Evolutionary conservation across 2,888 invertebrate genomes (phyloP).

Genomic region (Belgica antarctica): DNA sequence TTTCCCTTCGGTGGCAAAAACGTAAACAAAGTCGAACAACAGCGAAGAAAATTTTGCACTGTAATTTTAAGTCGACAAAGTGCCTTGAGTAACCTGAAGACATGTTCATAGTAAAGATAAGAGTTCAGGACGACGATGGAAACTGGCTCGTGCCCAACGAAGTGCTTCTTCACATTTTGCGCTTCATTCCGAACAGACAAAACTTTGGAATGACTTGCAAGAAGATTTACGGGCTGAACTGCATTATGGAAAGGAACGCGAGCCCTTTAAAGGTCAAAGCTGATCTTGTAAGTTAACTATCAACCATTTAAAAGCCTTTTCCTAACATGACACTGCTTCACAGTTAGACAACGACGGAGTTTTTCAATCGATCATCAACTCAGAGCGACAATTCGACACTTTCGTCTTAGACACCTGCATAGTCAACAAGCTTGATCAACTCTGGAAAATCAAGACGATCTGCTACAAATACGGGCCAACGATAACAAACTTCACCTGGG

Average conservation of each 20-base stretch:
- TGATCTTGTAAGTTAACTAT: not conserved
- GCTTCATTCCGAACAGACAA: not conserved
- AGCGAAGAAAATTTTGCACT: no score
- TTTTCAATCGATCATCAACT: slow-evolving; percentile 9
- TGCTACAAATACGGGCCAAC: not conserved
- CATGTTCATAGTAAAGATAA: no score
- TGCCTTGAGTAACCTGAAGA: no score
- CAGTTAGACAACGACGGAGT: no score
- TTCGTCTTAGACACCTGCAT: not conserved
- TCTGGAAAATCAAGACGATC: not conserved
- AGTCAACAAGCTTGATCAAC: not conserved
- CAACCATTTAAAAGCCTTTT: no score
- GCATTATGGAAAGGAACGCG: not conserved
- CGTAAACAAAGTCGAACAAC: no score
- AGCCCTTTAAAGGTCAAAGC: not conserved
- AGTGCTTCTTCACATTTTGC: not conserved
- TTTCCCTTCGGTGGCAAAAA: no score
- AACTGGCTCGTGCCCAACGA: slow-evolving; percentile 12
- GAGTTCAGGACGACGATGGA: not conserved
- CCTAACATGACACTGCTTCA: no score
- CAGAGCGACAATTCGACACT: not conserved
- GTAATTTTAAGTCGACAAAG: no score
- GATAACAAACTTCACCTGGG: slow-evolving; percentile 1
- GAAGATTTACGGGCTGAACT: not conserved
- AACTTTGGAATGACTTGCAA: slow-evolving; percentile 5